A percentile compares a stretch with the other conserved stretches of the same genome.
Conservation (phyloP, 2,888 invertebrate species). For the Heteropelma amictum region DNA sequence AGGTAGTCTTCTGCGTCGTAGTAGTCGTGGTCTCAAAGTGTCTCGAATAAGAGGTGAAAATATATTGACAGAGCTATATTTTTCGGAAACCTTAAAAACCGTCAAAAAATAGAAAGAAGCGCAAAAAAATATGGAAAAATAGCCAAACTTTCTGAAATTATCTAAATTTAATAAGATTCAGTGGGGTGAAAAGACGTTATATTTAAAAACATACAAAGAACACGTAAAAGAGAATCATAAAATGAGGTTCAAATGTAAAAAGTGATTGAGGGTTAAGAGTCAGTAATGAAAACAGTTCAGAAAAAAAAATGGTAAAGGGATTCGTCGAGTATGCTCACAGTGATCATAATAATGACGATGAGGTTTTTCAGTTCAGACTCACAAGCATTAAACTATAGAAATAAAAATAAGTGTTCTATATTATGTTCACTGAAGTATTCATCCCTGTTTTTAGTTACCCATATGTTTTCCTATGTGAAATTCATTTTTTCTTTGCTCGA, state of each 20-base stretch:
- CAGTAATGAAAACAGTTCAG: conserved; percentile 34
- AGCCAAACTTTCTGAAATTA: conserved; percentile 69
- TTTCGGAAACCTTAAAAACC: conserved; percentile 37
- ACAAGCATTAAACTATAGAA: conserved; percentile 59
- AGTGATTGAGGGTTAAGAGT: conserved; percentile 68
- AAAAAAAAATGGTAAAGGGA: not conserved
- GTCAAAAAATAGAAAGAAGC: conserved; percentile 27
- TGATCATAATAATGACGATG: conserved; percentile 66
- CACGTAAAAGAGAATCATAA: conserved; percentile 24
- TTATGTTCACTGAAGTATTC: conserved; percentile 34
- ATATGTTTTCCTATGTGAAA: no score
- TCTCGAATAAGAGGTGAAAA: conserved; percentile 36
- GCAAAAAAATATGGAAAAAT: conserved; percentile 37
- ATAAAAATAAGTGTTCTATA: conserved; percentile 66
- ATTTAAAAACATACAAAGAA: conserved; percentile 35
- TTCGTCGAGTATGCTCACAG: not conserved
- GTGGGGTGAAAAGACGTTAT: conserved; percentile 24
- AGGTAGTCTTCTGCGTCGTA: conserved; percentile 13
- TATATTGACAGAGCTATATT: conserved; percentile 38
- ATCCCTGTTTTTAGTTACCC: conserved; percentile 9
- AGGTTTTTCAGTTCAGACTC: conserved; percentile 67
- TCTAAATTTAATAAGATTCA: conserved; percentile 71
- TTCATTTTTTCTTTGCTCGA: no score
- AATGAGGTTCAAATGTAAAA: conserved; percentile 20
- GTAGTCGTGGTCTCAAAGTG: conserved; percentile 37